A percentile compares a stretch with the other conserved stretches of the same genome.
Conservation (phyloP, 2,797 vertebrate genomes). For the Melanotaenia boesemani region DNA sequence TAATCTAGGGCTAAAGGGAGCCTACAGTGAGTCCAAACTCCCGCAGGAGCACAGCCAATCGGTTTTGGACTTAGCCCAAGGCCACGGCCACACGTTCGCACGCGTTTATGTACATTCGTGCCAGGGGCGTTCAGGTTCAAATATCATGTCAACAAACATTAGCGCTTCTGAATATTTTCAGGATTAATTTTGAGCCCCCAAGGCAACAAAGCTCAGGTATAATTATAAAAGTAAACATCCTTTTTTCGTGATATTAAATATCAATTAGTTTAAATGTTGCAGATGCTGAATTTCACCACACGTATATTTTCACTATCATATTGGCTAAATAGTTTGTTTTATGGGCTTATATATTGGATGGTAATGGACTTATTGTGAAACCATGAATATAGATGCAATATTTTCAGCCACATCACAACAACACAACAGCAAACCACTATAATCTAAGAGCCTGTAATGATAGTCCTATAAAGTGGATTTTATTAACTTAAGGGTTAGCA, state of each 20-base stretch:
- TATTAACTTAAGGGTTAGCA: no score
- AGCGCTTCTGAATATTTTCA: no score
- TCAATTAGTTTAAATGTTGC: neutral
- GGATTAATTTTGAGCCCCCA: no score
- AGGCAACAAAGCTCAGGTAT: neutral
- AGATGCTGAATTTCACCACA: neutral
- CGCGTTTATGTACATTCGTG: neutral
- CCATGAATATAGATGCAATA: no score
- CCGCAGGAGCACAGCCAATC: conserved; percentile 35
- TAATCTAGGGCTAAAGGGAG: conserved; percentile 59
- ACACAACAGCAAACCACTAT: no score
- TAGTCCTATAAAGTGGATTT: no score
- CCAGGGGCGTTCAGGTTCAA: neutral
- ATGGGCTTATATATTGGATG: no score
- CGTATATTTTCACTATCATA: no score
- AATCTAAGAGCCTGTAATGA: no score
- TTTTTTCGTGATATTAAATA: neutral
- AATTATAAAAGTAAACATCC: neutral
- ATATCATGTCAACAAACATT: neutral
- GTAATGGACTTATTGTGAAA: no score
- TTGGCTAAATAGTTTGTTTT: no score
- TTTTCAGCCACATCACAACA: no score
- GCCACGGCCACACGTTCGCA: conserved; percentile 12
- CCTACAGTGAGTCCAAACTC: conserved; percentile 26
- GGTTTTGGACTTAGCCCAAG: conserved; percentile 29